These are phyloP conservation scores for Heliangelus exortis DNA, from an alignment of 2,797 vertebrate genomes.

Conservation along the genomic window DNA sequence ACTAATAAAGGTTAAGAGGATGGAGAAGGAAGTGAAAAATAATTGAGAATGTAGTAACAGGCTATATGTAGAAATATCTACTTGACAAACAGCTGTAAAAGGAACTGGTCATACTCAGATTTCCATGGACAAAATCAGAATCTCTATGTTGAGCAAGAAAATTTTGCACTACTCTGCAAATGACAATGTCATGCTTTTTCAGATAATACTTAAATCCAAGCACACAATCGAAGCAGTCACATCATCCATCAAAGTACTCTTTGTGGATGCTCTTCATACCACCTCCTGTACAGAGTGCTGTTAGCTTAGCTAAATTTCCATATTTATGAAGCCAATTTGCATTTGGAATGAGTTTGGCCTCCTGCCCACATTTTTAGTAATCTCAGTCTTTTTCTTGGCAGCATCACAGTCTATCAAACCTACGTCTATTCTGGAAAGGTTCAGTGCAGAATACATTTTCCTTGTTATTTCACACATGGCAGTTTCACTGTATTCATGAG, in stretches of 20 bases:
- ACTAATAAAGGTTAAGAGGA: neutral
- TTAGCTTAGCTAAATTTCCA: slow-evolving; percentile 14
- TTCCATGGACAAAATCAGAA: neutral
- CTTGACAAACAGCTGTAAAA: neutral
- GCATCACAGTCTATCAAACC: neutral
- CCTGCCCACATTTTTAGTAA: neutral
- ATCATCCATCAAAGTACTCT: neutral
- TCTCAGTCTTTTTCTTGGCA: neutral
- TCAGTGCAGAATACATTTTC: neutral
- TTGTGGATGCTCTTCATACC: neutral
- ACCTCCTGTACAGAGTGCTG: neutral
- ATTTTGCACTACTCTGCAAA: neutral
- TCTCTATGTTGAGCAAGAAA: neutral
- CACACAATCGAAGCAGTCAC: fast-evolving
- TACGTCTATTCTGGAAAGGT: neutral
- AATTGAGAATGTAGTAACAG: neutral
- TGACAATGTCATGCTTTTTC: neutral
- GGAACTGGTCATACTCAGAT: neutral
- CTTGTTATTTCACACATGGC: neutral
- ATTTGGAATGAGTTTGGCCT: neutral
- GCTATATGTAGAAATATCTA: neutral
- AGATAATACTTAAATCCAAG: neutral
- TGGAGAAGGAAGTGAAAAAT: neutral
- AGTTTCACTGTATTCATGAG: neutral
- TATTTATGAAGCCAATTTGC: neutral